These are phyloP conservation scores for Hucho hucho DNA, from an alignment of 2,113 vertebrate genomes.

Conservation along the genomic window DNA sequence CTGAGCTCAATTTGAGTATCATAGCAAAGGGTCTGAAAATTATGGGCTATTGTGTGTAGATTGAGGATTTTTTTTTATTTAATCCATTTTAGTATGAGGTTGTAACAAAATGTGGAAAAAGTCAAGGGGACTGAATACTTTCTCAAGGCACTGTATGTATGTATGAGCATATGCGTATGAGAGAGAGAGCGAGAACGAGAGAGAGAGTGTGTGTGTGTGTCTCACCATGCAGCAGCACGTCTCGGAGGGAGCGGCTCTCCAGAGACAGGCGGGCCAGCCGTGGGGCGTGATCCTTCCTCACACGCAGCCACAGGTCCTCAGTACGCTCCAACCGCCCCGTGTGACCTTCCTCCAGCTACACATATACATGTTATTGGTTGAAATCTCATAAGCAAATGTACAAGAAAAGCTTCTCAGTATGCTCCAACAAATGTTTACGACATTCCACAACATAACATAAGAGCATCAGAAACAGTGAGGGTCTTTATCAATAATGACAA, in stretches of 20 bases:
- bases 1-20: too few relatives aligned
- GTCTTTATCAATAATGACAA: conserved; percentile 15
- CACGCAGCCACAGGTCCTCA: conserved; percentile 93
- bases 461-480: not conserved
- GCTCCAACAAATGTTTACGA: not conserved
- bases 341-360: conserved; percentile 91
- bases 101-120: too few relatives aligned
- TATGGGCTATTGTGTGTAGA: too few relatives aligned
- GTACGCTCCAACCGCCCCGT: conserved; percentile 96
- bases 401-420: not conserved
- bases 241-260: conserved; percentile 94
- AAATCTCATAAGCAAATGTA: not conserved
- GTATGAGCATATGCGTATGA: not conserved
- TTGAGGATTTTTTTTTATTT: too few relatives aligned
- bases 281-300: conserved; percentile 95
- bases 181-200: not conserved
- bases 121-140: too few relatives aligned
- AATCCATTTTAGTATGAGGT: too few relatives aligned
- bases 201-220: not conserved
- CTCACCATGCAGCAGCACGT: conserved; percentile 88
- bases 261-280: conserved; percentile 91
- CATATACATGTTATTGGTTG: not conserved
- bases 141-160: too few relatives aligned
- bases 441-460: not conserved
- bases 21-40: too few relatives aligned